These are phyloP conservation scores for Petromus typicus DNA, from an alignment of 2,113 vertebrate species.

Conservation along the genomic window DNA sequence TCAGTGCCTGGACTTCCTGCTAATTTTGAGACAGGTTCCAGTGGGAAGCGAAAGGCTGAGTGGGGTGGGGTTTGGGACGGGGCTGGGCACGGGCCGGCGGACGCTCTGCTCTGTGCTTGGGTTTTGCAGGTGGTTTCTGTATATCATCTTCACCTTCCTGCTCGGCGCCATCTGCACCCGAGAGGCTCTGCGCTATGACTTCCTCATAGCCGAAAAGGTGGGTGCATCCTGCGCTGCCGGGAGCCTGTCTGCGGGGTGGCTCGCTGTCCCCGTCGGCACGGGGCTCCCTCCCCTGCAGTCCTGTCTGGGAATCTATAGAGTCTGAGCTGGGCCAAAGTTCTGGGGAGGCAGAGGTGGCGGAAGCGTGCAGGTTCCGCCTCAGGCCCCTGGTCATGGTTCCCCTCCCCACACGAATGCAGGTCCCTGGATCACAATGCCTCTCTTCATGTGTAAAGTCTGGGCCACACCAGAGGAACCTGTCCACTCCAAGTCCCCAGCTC, in stretches of 20 bases:
- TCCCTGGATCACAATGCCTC: not conserved
- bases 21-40: not conserved
- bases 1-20: not conserved
- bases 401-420: not conserved
- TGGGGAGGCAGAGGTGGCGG: not conserved
- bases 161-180: constrained; percentile 96
- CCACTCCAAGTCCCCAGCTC: constrained; percentile 55
- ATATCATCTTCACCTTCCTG: constrained; percentile 97
- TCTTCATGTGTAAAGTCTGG: not conserved
- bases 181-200: constrained; percentile 95
- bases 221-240: not conserved
- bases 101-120: constrained; percentile 1
- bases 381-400: not conserved
- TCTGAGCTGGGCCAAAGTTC: not conserved
- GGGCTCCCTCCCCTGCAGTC: not conserved
- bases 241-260: not conserved
- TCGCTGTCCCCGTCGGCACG: not conserved
- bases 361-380: not conserved
- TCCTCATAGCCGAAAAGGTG: constrained; percentile 99
- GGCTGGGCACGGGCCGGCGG: not conserved
- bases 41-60: not conserved
- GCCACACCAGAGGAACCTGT: not conserved
- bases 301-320: not conserved
- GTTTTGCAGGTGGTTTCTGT: constrained; percentile 97
- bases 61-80: not conserved